Evolutionary conservation across 2,888 invertebrate genomes (phyloP).

Genomic region (Heliconius cydno): DNA sequence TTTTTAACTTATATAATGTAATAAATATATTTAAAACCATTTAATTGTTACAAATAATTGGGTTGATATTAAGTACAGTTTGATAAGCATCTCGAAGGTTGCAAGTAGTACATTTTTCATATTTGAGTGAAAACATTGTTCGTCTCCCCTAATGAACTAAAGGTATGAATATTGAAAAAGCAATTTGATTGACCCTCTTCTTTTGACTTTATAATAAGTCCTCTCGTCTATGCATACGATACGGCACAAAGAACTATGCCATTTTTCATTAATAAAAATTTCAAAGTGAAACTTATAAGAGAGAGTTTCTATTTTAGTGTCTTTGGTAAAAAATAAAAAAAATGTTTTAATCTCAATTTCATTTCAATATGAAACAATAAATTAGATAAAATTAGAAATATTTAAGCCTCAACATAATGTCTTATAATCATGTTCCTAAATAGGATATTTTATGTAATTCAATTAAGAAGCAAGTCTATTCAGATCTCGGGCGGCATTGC

Average conservation of each 20-base stretch:
- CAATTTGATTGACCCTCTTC: slow-evolving; percentile 33
- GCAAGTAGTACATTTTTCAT: slow-evolving; percentile 10
- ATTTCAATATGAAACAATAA: background rate
- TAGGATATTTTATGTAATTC: background rate
- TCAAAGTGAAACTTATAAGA: slow-evolving; percentile 14
- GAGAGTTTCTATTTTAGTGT: background rate
- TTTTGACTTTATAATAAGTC: slow-evolving; percentile 31
- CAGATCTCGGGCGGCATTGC: slow-evolving; percentile 14
- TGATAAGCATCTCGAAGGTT: background rate
- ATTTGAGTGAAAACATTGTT: slow-evolving; percentile 17
- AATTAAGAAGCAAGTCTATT: slow-evolving; percentile 20
- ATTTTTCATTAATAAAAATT: slow-evolving; percentile 27
- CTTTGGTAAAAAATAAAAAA: too few relatives aligned
- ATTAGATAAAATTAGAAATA: background rate
- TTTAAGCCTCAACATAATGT: background rate
- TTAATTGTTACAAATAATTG: background rate
- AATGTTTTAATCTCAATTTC: background rate
- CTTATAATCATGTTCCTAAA: too few relatives aligned
- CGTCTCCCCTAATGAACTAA: slow-evolving; percentile 21
- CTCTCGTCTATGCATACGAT: slow-evolving; percentile 28
- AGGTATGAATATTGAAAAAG: slow-evolving; percentile 31
- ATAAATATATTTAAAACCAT: background rate
- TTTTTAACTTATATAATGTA: background rate
- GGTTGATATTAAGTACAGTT: background rate
- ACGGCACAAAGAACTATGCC: slow-evolving; percentile 29